Percentiles rank a stretch among this genome's conserved stretches.
Evolutionary conservation across 2,888 invertebrate genomes (phyloP).

Genomic region (Oligia fasciuncula): DNA sequence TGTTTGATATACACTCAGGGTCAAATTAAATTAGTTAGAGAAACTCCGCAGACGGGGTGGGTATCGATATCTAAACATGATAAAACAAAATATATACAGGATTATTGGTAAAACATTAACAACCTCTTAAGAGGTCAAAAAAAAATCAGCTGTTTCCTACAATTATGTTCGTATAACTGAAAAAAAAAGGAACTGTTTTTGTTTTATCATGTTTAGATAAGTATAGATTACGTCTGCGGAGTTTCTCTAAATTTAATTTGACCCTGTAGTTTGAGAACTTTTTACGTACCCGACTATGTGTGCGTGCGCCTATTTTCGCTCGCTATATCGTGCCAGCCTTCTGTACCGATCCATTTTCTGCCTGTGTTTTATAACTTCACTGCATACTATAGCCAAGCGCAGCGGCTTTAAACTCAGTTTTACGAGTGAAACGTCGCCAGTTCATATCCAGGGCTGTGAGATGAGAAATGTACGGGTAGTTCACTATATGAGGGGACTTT

Average conservation of each 20-base stretch:
- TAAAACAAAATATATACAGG: not conserved
- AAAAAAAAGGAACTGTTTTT: too few relatives aligned
- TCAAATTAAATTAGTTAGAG: not conserved
- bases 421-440: slow-evolving; percentile 59
- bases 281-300: not conserved
- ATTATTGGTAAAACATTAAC: too few relatives aligned
- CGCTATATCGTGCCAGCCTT: not conserved
- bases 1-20: not conserved
- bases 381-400: slow-evolving; percentile 34
- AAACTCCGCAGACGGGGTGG: not conserved
- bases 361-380: slow-evolving; percentile 61
- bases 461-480: slow-evolving; percentile 29
- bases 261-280: not conserved
- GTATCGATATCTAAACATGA: not conserved
- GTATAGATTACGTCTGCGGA: not conserved
- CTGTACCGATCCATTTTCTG: slow-evolving; percentile 28
- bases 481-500: slow-evolving; percentile 26
- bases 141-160: too few relatives aligned
- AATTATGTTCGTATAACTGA: too few relatives aligned
- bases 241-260: not conserved
- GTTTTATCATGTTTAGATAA: not conserved
- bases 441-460: slow-evolving; percentile 50
- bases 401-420: slow-evolving; percentile 53
- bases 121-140: too few relatives aligned
- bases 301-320: not conserved